Evolutionary conservation across 2,888 invertebrate genomes (phyloP), one percentile per base, ranked within the genome.

Genomic region (Diaperis boleti): DNA sequence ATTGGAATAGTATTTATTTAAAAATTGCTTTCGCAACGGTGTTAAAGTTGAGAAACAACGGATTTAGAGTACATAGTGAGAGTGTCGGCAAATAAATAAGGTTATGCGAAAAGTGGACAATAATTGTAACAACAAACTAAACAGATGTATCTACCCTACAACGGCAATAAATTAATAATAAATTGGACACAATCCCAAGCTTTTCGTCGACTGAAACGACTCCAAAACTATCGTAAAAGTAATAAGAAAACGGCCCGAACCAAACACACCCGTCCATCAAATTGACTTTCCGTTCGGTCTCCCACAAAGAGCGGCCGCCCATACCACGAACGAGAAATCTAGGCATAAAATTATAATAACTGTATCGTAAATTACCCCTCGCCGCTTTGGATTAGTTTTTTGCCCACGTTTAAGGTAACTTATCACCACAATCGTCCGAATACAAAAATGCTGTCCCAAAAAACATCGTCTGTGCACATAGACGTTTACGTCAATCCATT

Each of bases 391-490:
- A 52, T 52, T 52, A 52, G 52, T 52, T 52, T 56, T 44, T 56
- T 44, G 20, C 13, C 56, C 56, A 56, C 56, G 56, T 56, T 56
- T 56, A 42, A 42, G 10, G 52, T 56, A 42, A 56, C 33, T 56
- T 56, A 56, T 33, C 44, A 33, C 35, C 11, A 56, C 44, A 56
- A 44, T 56, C 20, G 56, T 56, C 31, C 44, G 56, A 56, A 56
- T 44, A 42, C 44, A 35, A 54, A 54, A 54, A 54, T 39, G 41
- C 26, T 20, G 41, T 54, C 54, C 41, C 54, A 54, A 39, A 41
- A 29, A 52, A 26, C n/a, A 8, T n/a, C 6, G 3, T 26, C 26
- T 3, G n/a, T 20, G n/a, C n/a, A n/a, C n/a, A n/a, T n/a, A n/a
- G 20, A 6, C 26, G n/a, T 26, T 26, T 26, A 5, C 26, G 26